phyloP scores from a whole-genome alignment of 2,888 invertebrate genomes.

The Rhagonycha fulva region DNA sequence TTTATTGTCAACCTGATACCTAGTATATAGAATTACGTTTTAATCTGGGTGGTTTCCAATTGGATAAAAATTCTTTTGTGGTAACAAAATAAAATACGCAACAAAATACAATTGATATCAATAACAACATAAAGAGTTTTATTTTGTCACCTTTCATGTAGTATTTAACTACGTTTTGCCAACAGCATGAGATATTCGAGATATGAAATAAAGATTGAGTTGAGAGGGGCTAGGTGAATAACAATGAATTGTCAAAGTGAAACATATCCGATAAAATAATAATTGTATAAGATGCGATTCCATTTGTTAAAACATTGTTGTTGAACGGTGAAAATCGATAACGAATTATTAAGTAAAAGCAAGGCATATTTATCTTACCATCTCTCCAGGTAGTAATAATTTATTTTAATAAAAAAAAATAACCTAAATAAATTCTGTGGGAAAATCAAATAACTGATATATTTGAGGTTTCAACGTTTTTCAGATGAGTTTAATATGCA shows the following conservation, averaged over 20 bases:
- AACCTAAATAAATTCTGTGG: not conserved
- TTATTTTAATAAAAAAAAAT: not conserved
- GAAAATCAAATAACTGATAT: not conserved
- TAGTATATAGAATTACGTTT: not conserved
- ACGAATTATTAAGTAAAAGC: not conserved
- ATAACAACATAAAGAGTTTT: not conserved
- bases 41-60: not conserved
- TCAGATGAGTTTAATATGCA: no score
- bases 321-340: not conserved
- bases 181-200: not conserved
- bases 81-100: not conserved
- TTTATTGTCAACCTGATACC: not conserved
- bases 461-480: no score
- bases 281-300: not conserved
- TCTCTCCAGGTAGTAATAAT: not conserved
- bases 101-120: not conserved
- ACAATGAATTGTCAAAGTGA: not conserved
- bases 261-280: not conserved
- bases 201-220: not conserved
- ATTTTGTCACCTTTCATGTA: not conserved
- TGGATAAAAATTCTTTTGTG: not conserved
- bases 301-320: not conserved
- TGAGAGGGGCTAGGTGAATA: not conserved
- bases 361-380: not conserved
- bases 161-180: not conserved